Conservation (phyloP, 2,888 invertebrate genomes). For the Nineta flava region DNA sequence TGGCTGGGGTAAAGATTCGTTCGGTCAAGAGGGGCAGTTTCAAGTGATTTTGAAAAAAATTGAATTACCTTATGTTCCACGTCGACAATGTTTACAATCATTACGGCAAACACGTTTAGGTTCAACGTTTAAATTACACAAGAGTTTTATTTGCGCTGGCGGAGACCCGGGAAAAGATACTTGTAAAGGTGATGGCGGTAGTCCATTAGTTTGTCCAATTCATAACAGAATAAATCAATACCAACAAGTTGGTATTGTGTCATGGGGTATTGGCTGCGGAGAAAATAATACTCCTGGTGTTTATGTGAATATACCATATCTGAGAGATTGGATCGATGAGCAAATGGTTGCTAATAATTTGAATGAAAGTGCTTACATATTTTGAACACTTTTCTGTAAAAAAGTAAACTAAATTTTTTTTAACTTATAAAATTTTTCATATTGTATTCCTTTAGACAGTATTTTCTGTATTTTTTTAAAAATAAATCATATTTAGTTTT, state of each 20-base stretch:
- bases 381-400: too few relatives aligned
- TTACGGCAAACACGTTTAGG: conserved; percentile 54
- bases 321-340: conserved; percentile 29
- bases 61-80: conserved; percentile 47
- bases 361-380: too few relatives aligned
- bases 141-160: conserved; percentile 63
- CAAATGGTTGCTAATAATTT: conserved; percentile 13
- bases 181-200: conserved; percentile 63
- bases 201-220: conserved; percentile 59
- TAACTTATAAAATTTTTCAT: too few relatives aligned
- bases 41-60: conserved; percentile 50
- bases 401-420: too few relatives aligned
- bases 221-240: conserved; percentile 29
- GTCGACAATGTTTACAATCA: conserved; percentile 22
- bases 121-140: conserved; percentile 43
- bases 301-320: conserved; percentile 29
- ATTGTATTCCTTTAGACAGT: too few relatives aligned
- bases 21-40: conserved; percentile 37
- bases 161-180: conserved; percentile 58
- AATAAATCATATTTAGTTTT: too few relatives aligned
- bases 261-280: conserved; percentile 37
- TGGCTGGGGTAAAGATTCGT: conserved; percentile 62
- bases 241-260: conserved; percentile 37
- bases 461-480: too few relatives aligned
- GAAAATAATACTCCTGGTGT: conserved; percentile 31